Evolutionary conservation across 2,888 invertebrate species (phyloP).

Genomic region (Belgica antarctica): DNA sequence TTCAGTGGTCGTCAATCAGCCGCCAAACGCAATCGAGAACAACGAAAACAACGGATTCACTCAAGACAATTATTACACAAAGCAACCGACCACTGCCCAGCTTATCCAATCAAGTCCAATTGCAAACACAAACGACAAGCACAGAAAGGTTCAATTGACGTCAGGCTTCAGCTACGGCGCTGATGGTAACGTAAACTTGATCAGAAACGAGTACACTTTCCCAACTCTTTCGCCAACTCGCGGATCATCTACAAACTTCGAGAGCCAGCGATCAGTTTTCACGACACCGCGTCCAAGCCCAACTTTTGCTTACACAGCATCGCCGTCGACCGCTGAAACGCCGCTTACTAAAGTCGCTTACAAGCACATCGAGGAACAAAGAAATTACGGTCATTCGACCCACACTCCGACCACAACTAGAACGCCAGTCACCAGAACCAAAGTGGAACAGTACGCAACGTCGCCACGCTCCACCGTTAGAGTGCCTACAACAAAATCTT

Average conservation of each 20-base stretch:
- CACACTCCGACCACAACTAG: conserved; percentile 17
- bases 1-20: conserved; percentile 72
- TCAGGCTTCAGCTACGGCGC: conserved; percentile 31
- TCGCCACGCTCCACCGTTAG: not conserved
- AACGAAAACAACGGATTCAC: conserved; percentile 32
- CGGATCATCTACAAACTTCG: not conserved
- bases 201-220: conserved; percentile 26
- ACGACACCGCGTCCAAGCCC: conserved; percentile 19
- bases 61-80: conserved; percentile 31
- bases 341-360: conserved; percentile 34
- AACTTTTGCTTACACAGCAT: conserved; percentile 13
- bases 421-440: conserved; percentile 1
- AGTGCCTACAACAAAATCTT: not conserved
- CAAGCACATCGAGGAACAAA: conserved; percentile 19
- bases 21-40: conserved; percentile 43
- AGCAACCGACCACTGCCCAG: conserved; percentile 46
- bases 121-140: not conserved
- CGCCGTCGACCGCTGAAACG: conserved; percentile 12
- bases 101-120: not conserved
- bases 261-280: not conserved
- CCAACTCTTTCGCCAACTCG: conserved; percentile 26
- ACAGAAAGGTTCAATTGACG: conserved; percentile 25
- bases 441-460: conserved; percentile 11
- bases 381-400: conserved; percentile 16
- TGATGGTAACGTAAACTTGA: conserved; percentile 29